Percentiles rank a stretch among this genome's conserved stretches.
phyloP scores from a whole-genome alignment of 2,113 vertebrate species.

The Nyctibius bracteatus region DNA sequence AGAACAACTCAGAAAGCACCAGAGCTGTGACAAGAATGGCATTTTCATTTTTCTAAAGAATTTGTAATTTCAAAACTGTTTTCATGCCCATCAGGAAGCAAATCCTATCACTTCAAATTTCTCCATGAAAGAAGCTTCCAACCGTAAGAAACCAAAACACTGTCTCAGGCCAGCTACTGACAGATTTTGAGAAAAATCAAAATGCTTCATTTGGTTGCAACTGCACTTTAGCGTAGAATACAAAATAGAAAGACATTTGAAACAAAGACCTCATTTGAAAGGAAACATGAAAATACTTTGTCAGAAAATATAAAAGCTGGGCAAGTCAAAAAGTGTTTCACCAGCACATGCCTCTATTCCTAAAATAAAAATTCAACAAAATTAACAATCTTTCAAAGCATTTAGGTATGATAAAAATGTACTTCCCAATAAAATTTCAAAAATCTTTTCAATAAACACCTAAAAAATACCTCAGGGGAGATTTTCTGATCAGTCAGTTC shows the following conservation, averaged over 20 bases:
- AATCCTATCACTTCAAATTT: conserved; percentile 43
- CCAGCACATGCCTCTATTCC: not conserved
- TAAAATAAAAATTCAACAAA: not conserved
- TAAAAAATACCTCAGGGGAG: not conserved
- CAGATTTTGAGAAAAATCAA: conserved; percentile 48
- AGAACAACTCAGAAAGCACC: not conserved
- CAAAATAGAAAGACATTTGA: not conserved
- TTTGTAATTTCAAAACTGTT: conserved; percentile 25
- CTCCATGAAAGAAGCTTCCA: conserved; percentile 21
- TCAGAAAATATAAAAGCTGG: not conserved
- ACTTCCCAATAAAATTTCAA: not conserved
- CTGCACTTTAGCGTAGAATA: not conserved
- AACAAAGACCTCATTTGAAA: not conserved
- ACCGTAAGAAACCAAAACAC: conserved; percentile 23
- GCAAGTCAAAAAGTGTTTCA: not conserved
- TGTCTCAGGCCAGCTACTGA: conserved; percentile 12
- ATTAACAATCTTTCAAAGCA: not conserved
- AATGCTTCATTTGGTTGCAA: conserved; percentile 18
- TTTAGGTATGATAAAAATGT: not conserved
- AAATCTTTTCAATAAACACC: not conserved
- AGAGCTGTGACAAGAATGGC: conserved; percentile 9
- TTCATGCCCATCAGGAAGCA: conserved; percentile 24
- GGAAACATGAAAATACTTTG: not conserved
- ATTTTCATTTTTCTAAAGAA: conserved; percentile 32
- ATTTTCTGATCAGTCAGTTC: not conserved